A percentile compares a stretch with the other conserved stretches of the same genome.
Conservation (phyloP, 2,113 vertebrate genomes). For the Falco punctatus region DNA sequence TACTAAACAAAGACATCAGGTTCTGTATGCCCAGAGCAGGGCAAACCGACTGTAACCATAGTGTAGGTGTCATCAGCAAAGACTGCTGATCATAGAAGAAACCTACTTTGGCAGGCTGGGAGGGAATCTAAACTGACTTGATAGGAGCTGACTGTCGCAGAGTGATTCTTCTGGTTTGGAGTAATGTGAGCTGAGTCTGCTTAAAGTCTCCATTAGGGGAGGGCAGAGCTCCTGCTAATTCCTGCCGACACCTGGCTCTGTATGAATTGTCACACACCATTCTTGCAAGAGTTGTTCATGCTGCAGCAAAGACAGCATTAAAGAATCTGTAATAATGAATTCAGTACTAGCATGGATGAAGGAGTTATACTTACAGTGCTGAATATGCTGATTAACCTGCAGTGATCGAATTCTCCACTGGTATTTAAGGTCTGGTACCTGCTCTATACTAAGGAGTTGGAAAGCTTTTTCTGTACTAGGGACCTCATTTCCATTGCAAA, state of each 20-base stretch:
- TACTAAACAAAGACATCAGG: background rate
- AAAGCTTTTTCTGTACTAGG: background rate
- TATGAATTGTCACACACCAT: background rate
- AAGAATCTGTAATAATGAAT: background rate
- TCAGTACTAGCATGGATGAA: background rate
- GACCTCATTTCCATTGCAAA: background rate
- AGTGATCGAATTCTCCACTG: background rate
- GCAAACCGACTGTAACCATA: background rate
- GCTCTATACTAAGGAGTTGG: background rate
- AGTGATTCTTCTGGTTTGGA: background rate
- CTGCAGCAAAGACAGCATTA: background rate
- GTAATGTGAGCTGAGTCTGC: background rate
- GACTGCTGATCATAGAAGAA: background rate
- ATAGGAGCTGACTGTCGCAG: background rate
- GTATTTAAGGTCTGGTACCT: background rate
- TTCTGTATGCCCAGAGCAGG: background rate
- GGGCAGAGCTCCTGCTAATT: background rate
- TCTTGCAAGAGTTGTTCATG: background rate
- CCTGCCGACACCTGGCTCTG: background rate
- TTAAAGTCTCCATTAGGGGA: background rate
- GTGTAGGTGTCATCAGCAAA: background rate
- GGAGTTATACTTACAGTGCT: background rate
- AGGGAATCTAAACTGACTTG: conserved; percentile 1
- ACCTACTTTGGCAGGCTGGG: background rate
- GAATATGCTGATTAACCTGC: background rate